These are phyloP conservation scores for Cybosia mesomella DNA, from an alignment of 2,888 invertebrate species.

Conservation along the genomic window DNA sequence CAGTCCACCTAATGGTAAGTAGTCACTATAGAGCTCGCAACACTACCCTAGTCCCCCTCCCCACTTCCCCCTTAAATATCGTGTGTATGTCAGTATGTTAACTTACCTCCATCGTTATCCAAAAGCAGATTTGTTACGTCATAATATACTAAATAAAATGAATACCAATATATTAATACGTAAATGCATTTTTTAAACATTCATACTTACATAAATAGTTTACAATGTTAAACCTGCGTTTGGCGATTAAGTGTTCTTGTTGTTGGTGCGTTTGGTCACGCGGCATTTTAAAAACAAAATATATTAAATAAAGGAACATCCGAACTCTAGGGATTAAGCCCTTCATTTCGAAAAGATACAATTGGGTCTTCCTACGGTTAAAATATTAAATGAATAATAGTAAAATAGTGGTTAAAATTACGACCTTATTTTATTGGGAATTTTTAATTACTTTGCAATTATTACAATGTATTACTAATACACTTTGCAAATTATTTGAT, in stretches of 20 bases:
- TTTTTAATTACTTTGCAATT: too few species aligned
- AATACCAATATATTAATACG: conserved; percentile 53
- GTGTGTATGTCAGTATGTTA: conserved; percentile 26
- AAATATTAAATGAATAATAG: too few species aligned
- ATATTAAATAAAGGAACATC: too few species aligned
- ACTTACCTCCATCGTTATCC: conserved; percentile 55
- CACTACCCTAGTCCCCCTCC: neutral
- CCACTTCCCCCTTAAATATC: neutral
- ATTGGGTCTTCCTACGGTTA: too few species aligned
- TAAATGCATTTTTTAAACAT: conserved; percentile 16
- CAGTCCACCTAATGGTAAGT: neutral
- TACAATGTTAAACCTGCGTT: conserved; percentile 64
- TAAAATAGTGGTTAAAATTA: too few species aligned
- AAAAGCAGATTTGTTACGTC: conserved; percentile 68
- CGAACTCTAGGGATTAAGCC: neutral
- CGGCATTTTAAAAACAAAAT: neutral
- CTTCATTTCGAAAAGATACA: neutral
- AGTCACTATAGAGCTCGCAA: neutral
- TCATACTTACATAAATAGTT: conserved; percentile 29
- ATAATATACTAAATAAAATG: conserved; percentile 50
- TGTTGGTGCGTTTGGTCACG: conserved; percentile 61
- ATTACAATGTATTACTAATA: too few species aligned
- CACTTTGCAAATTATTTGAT: too few species aligned
- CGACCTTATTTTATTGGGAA: too few species aligned
- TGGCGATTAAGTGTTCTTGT: conserved; percentile 64